Percentiles rank a stretch among this genome's conserved stretches.
These are phyloP conservation scores for Drosophila melanocephala DNA, from an alignment of 2,888 invertebrate genomes.

Conservation along the genomic window DNA sequence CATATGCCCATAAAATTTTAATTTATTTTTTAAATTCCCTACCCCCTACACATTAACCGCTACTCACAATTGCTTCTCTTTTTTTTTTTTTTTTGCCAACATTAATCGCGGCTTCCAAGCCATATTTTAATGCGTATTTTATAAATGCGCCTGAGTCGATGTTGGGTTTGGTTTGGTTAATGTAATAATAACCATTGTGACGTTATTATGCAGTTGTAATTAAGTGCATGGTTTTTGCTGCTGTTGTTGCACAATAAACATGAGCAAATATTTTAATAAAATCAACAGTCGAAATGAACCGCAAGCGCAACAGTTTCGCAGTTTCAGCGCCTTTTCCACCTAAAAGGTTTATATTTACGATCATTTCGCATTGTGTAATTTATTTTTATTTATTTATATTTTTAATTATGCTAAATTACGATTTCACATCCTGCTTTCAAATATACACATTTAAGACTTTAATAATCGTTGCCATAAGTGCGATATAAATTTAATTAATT, in stretches of 20 bases:
- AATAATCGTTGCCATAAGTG: not conserved
- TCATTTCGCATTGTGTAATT: conserved; percentile 42
- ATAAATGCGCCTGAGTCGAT: conserved; percentile 53
- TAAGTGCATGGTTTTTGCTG: conserved; percentile 55
- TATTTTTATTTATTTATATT: conserved; percentile 35
- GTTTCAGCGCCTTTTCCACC: conserved; percentile 31
- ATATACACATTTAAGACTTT: not conserved
- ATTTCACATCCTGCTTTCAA: not conserved
- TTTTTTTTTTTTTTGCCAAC: conserved; percentile 34
- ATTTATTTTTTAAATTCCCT: conserved; percentile 64
- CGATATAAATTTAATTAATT: not conserved
- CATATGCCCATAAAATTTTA: conserved; percentile 67
- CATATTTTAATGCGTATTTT: conserved; percentile 72
- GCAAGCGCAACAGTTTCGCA: conserved; percentile 54
- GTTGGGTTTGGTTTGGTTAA: conserved; percentile 44
- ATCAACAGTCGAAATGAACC: conserved; percentile 56
- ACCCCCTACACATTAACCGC: conserved; percentile 11
- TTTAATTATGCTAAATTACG: conserved; percentile 60
- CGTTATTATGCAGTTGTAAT: conserved; percentile 73
- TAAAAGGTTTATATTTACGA: conserved; percentile 52
- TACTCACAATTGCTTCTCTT: conserved; percentile 21
- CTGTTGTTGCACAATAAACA: conserved; percentile 40
- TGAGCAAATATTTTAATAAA: conserved; percentile 63
- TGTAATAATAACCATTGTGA: conserved; percentile 73
- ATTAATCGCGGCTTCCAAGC: conserved; percentile 58